Conservation (phyloP, 2,113 vertebrate genomes). For the Zingel zingel region DNA sequence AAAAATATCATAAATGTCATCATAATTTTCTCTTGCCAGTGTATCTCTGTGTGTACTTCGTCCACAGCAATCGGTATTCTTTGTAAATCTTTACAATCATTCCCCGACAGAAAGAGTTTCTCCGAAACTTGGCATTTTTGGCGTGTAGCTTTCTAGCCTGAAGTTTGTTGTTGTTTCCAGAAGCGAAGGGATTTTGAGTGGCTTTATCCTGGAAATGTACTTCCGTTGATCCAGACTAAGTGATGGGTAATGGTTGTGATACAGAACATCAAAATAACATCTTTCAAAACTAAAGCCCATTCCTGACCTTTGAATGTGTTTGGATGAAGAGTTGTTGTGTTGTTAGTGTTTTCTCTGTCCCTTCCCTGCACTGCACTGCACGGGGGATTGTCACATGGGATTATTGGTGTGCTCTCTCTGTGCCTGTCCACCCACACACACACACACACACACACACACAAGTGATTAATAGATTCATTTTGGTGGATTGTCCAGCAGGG, state of each 20-base stretch:
- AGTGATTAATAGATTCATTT: slow-evolving; percentile 63
- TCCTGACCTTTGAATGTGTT: slow-evolving; percentile 21
- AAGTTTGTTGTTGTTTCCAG: too few relatives aligned
- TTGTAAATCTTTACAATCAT: too few relatives aligned
- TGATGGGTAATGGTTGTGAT: background rate
- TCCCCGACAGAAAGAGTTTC: too few relatives aligned
- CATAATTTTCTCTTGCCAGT: too few relatives aligned
- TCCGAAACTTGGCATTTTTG: too few relatives aligned
- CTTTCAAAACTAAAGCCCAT: background rate
- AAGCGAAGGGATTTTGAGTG: too few relatives aligned
- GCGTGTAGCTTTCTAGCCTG: too few relatives aligned
- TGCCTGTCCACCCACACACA: slow-evolving; percentile 1
- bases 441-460: slow-evolving; percentile 26
- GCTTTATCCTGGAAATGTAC: too few relatives aligned
- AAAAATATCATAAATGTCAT: too few relatives aligned
- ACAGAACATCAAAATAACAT: slow-evolving; percentile 22
- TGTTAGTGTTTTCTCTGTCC: slow-evolving; percentile 5
- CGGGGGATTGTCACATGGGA: slow-evolving; percentile 70
- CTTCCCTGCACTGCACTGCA: slow-evolving; percentile 17
- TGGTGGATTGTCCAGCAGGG: slow-evolving; percentile 29
- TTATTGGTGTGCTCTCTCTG: slow-evolving; percentile 41
- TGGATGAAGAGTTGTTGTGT: background rate
- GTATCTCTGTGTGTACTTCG: too few relatives aligned
- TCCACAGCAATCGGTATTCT: too few relatives aligned
- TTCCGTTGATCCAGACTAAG: too few relatives aligned